These are phyloP conservation scores for Sitta europaea DNA, from an alignment of 2,113 vertebrate species.

Conservation along the genomic window DNA sequence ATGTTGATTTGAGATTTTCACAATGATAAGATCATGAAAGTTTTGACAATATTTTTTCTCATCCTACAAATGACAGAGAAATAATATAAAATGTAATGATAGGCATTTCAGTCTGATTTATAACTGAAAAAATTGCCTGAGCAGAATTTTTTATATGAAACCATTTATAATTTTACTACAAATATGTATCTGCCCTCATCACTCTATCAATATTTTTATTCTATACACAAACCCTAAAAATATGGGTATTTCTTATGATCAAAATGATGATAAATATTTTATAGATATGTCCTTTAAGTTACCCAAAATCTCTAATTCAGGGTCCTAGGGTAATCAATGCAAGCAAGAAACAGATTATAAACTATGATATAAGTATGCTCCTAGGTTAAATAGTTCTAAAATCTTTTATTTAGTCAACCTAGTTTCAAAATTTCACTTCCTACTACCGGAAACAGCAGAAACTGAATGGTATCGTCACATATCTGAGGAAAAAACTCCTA, in stretches of 20 bases:
- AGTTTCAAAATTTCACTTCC: background rate
- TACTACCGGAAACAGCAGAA: background rate
- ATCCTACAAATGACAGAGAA: background rate
- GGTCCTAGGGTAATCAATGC: background rate
- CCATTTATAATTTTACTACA: background rate
- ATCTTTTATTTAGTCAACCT: background rate
- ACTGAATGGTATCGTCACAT: background rate
- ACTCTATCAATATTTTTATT: background rate
- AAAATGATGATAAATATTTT: background rate
- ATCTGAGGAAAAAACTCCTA: background rate
- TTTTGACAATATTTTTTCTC: background rate
- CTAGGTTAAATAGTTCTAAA: background rate
- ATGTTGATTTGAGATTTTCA: background rate
- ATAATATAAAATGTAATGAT: background rate
- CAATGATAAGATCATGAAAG: background rate
- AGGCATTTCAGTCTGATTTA: background rate
- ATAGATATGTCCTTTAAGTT: background rate
- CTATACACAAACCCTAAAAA: background rate
- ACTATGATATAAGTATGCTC: background rate
- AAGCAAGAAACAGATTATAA: background rate
- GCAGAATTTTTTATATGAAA: background rate
- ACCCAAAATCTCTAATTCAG: background rate
- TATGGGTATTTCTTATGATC: rapidly evolving
- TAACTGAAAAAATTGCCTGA: background rate
- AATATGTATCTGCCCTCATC: background rate